Evolutionary conservation across 92 coral and sea anemone genomes (phyloP).

Genomic region (Bergia sp.): DNA sequence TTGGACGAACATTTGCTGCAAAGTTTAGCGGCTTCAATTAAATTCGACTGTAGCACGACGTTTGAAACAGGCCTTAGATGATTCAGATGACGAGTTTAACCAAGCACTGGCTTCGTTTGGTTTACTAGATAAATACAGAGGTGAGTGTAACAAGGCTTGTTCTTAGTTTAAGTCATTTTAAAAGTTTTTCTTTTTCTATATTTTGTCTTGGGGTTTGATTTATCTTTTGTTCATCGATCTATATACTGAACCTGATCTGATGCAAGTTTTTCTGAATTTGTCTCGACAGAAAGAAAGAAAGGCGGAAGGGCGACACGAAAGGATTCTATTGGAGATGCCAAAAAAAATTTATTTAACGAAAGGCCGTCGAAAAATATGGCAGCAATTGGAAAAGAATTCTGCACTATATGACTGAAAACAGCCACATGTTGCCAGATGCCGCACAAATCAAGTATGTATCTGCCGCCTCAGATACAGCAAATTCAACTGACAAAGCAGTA

Average conservation of each 20-base stretch:
- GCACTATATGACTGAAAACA: constrained; percentile 18
- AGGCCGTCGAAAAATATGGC: constrained; percentile 33
- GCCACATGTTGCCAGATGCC: constrained; percentile 13
- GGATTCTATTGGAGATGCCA: constrained; percentile 36
- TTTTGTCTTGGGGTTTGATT: neutral
- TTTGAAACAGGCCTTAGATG: neutral
- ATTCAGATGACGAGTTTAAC: neutral
- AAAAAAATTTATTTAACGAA: constrained; percentile 6
- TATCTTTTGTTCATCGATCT: neutral
- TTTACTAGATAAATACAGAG: neutral
- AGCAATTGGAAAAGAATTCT: constrained; percentile 39
- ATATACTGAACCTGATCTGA: neutral
- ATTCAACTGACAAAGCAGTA: too few species aligned
- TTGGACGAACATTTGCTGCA: too few species aligned
- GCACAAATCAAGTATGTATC: constrained; percentile 15
- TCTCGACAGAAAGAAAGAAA: neutral
- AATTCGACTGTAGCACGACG: too few species aligned
- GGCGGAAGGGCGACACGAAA: constrained; percentile 18
- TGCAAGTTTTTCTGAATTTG: neutral
- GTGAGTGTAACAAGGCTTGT: neutral
- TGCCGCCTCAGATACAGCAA: neutral
- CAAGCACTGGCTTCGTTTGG: neutral
- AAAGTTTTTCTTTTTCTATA: neutral
- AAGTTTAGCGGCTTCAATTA: too few species aligned
- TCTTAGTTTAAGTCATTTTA: neutral